Evolutionary conservation across 2,888 invertebrate genomes (phyloP), one percentile per base, ranked within the genome.

Genomic region (Tethea ocularis): DNA sequence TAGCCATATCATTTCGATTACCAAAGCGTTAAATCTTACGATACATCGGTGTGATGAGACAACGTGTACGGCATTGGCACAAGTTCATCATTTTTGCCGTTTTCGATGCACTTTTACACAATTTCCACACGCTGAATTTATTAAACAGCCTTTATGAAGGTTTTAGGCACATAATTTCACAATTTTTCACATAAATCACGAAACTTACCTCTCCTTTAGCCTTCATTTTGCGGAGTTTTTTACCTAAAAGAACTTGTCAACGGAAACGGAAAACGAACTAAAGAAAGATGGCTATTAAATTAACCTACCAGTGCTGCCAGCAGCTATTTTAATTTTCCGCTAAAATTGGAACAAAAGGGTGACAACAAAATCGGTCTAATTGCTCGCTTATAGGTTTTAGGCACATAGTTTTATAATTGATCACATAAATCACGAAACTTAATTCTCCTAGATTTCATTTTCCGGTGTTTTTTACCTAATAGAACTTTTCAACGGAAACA

Each of bases 161-260:
- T 54, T 33, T 13, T 8, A 20, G 15, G 13, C 20, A 5, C 51
- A 57, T 57, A 33, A 58, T 60, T 57, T 57, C 69, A 75, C 71
- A 59, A 56, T 67, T 62, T 73, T 59, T 58, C 66, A 55, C 51
- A 61, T 71, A 69, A 68, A 68, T 68, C 63, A 66, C 59, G 54
- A 77, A 76, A 75, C 83, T 89, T 79, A 97, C 97, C 96, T 97
- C 96, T 94, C 97, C 97, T 94, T 97, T 97, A 73, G 97, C 97
- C 94, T 96, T 97, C 97, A 97, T 97, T 94, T 38, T 94, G 95
- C 78, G 76, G 86, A 88, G 86, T 75, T 83, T 89, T 85, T 84
- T 78, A 69, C 78, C 80, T 84, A 84, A 93, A 91, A 92, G 94
- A 94, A 87, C 68, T 84, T 88, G 87, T 87, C 88, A 90, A 86